phyloP scores from a whole-genome alignment of 2,113 vertebrate species.

The Misgurnus anguillicaudatus region DNA sequence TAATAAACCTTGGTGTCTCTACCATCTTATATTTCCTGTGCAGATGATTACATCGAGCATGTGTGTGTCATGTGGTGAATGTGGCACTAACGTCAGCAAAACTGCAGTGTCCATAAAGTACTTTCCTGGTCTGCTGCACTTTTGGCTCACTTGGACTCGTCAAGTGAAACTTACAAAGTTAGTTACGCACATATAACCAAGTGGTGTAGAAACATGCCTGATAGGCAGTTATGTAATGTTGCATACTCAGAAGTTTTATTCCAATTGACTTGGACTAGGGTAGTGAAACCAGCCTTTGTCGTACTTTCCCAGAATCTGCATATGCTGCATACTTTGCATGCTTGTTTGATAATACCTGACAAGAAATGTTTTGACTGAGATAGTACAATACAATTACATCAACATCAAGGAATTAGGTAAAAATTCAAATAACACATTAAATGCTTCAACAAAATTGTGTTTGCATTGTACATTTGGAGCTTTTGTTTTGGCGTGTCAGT shows the following conservation, averaged over 20 bases:
- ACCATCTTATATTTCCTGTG: background rate
- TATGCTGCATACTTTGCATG: background rate
- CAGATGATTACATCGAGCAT: background rate
- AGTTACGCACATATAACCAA: background rate
- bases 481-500: no score
- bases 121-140: constrained; percentile 14
- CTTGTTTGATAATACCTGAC: background rate
- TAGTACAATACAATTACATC: background rate
- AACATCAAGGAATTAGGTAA: no score
- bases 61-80: background rate
- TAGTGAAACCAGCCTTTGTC: background rate
- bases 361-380: background rate
- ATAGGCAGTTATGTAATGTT: background rate
- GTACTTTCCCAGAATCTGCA: background rate
- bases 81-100: background rate
- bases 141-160: background rate
- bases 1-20: background rate
- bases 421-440: no score
- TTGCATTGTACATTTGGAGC: no score
- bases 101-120: background rate
- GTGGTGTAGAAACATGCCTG: background rate
- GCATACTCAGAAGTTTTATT: background rate
- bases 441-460: no score
- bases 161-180: background rate
- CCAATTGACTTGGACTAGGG: background rate